Base-by-base conservation (phyloP, 2,113 vertebrate genomes). In the Puffinus mauretanicus region DNA sequence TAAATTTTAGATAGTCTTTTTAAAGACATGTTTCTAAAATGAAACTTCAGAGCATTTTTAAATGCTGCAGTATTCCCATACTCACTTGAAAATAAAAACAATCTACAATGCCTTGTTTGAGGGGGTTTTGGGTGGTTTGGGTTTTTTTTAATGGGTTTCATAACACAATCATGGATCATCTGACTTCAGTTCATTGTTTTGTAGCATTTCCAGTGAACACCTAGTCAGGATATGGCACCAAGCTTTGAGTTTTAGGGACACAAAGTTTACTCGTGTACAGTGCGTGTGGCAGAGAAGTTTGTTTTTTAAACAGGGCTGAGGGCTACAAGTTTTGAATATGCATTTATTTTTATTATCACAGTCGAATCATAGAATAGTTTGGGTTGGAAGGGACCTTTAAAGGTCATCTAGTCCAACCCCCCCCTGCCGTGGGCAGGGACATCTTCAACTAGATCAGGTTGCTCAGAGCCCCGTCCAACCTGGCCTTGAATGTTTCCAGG, bases 41-140 rank as follows among this genome's bases (percentile, higher is more conserved):
- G 7, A 72, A 60, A 49, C 32, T 60, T 82, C 27, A 29, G 44
- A 69, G 16, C 10, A 40, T 49, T 77, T 80, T 90, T 29, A 62
- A 84, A 67, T 36, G 13, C 25, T 72, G 19, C 8, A 77, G 27
- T 57, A 73, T 13, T 64, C 17, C 21, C 11, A 18, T 55, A 38
- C 25, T 82, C 32, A 69, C 20, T 64, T 72, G 38, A 51, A 78
- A 94, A 69, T 25, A 81, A 77, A 87, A 69, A 5, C 22, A 52
- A 30, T 8, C 32, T 52, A 55, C 18, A 79, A 7, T 34, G 51
- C 22, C 15, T 42, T 26, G 13, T 47, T 32, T 60, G 15, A 80
- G 7, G 24, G 13, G 2, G 1, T 0, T n/a, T 57, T 2, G 17
- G 11, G 9, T 24, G 8, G 6, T n/a, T 47, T 72, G 9, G 10